Base-by-base conservation (phyloP, 2,888 invertebrate species). In the Trachelus stipa region DNA sequence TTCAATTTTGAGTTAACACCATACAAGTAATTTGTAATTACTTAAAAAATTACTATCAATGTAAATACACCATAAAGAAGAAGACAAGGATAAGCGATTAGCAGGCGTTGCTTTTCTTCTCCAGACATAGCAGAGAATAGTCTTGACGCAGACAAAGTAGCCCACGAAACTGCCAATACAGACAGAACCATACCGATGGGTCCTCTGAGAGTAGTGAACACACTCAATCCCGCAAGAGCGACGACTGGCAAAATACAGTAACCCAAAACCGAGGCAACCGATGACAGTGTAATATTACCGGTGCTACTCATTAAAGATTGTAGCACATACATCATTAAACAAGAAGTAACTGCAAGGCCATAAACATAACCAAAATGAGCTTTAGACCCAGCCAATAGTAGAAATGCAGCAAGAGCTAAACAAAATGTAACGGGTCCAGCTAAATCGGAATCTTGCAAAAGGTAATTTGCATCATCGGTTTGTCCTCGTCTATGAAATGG, bases 231-330 rank as follows among this genome's bases (percentile, higher is more conserved):
- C 11, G 98, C 97, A 56, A 99, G 93, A n/a, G 94, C 95, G 30
- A 98, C 97, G 93, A 98, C 97, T 0, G 98, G 98, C 80, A 98
- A 93, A 87, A 98, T 94, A 91, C 98, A 98, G 91, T 99, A 98
- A 6, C 98, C 98, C 79, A 99, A 92, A 73, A 98, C 96, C 87
- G 97, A 97, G 1, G 97, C 96, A 9, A 97, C 97, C 87, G 96
- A 95, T 9, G 95, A 93, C 74, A 97, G 87, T 12, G 96, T 96
- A 86, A 97, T 95, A 30, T 95, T 95, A 78, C 95, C 94, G 85
- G 93, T 94, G 23, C 94, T 93, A 79, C 95, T 94, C 98, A 98
- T 98, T 83, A 98, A 91, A 82, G 96, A 95, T 74, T 98, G 92
- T 76, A 98, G 92, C 83, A 94, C 94, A 90, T 97, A 99, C 97